These are phyloP conservation scores for Isaurus tuberculatus DNA, from an alignment of 92 coral and sea anemone genomes.

Conservation along the genomic window DNA sequence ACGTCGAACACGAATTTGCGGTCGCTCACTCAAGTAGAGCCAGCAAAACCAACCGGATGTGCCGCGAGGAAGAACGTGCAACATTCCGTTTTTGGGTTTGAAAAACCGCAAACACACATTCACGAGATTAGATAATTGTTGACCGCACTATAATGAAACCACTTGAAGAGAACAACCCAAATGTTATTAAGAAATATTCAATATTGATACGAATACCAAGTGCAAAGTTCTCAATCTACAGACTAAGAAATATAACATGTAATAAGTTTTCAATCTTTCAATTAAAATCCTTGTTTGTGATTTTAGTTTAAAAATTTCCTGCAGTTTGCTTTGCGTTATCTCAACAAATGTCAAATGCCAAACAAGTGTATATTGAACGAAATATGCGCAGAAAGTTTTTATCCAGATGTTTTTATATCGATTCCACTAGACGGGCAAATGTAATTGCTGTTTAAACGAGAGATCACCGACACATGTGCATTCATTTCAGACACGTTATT, in stretches of 20 bases:
- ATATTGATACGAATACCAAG: not conserved
- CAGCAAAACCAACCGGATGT: not conserved
- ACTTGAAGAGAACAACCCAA: slow-evolving; percentile 3
- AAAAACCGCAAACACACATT: slow-evolving; percentile 1
- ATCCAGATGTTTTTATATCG: slow-evolving; percentile 15
- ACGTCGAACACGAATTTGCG: not conserved
- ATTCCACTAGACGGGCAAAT: not conserved
- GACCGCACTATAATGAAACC: slow-evolving; percentile 9
- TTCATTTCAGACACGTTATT: not conserved
- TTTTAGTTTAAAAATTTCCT: not conserved
- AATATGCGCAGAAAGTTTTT: not conserved
- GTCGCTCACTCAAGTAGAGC: not conserved
- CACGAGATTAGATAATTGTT: slow-evolving; percentile 11
- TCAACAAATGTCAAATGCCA: not conserved
- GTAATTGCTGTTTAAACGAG: slow-evolving; percentile 6
- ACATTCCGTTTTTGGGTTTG: not conserved
- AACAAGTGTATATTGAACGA: not conserved
- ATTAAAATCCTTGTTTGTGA: no score
- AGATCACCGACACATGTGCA: slow-evolving; percentile 25
- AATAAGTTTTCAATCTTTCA: not conserved
- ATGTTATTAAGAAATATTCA: not conserved
- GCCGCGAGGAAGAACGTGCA: not conserved
- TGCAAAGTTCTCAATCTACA: not conserved
- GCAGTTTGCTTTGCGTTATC: not conserved
- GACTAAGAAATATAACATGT: not conserved